phyloP scores from a whole-genome alignment of 2,113 vertebrate genomes.

The Theristicus caerulescens region DNA sequence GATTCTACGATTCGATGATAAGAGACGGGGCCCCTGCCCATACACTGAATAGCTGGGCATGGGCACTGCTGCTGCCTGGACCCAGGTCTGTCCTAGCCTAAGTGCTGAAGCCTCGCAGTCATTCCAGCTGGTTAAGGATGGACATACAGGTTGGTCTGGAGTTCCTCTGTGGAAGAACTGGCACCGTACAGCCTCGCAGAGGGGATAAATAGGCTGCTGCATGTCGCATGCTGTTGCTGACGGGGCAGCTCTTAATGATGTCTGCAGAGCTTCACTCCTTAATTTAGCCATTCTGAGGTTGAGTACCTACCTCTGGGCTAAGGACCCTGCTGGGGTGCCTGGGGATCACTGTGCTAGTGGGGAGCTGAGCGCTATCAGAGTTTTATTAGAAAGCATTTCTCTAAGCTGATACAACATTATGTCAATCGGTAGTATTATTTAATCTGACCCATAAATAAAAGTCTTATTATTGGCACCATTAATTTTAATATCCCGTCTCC shows the following conservation, averaged over 20 bases:
- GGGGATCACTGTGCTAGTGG: background rate
- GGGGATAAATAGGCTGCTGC: background rate
- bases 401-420: background rate
- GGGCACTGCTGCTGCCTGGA: background rate
- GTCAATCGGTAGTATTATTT: background rate
- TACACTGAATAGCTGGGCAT: background rate
- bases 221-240: background rate
- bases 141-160: background rate
- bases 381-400: background rate
- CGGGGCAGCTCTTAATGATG: background rate
- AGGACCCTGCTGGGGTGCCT: background rate
- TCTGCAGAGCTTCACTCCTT: background rate
- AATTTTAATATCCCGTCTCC: background rate
- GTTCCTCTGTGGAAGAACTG: background rate
- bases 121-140: background rate
- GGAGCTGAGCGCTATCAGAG: background rate
- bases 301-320: background rate
- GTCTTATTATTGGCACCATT: background rate
- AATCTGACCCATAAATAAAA: background rate
- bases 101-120: fast-evolving
- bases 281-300: background rate
- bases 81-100: background rate
- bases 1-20: background rate
- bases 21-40: fast-evolving
- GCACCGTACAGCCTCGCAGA: background rate